Percentiles rank a stretch among this genome's conserved stretches.
Conservation (phyloP, 2,888 invertebrate species). For the Noctua pronuba region DNA sequence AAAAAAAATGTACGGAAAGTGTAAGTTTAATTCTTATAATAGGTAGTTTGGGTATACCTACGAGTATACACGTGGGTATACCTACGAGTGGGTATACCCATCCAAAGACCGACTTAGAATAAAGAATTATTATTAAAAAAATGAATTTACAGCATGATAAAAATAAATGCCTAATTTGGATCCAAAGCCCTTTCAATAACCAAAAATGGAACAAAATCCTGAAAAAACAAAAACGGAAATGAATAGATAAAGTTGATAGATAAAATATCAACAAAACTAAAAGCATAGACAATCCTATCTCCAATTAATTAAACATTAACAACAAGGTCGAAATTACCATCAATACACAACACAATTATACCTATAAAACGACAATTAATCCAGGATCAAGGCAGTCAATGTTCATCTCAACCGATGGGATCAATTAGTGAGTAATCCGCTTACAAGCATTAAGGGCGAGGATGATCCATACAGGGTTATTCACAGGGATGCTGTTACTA, state of each 20-base stretch:
- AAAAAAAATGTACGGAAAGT: no score
- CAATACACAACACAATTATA: slow-evolving; percentile 35
- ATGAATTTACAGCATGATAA: not conserved
- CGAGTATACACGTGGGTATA: no score
- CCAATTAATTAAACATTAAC: slow-evolving; percentile 8
- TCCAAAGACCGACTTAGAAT: no score
- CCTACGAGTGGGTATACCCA: no score
- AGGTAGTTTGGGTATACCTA: no score
- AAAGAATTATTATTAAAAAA: no score
- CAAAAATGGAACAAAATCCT: not conserved
- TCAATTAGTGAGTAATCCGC: slow-evolving; percentile 68
- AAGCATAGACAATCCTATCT: not conserved
- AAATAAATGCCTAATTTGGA: not conserved
- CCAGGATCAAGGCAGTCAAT: slow-evolving; percentile 55
- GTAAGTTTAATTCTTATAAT: no score
- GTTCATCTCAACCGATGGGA: slow-evolving; percentile 53
- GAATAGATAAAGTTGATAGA: not conserved
- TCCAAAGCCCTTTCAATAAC: not conserved
- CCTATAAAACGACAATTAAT: slow-evolving; percentile 54
- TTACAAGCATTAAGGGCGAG: slow-evolving; percentile 53
- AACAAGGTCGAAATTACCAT: slow-evolving; percentile 4
- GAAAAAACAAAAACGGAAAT: not conserved
- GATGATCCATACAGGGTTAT: slow-evolving; percentile 43
- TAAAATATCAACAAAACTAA: not conserved
- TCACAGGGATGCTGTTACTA: slow-evolving; percentile 40